A percentile compares a stretch with the other conserved stretches of the same genome.
Conservation (phyloP, 2,113 vertebrate species). For the Tauraco erythrolophus region DNA sequence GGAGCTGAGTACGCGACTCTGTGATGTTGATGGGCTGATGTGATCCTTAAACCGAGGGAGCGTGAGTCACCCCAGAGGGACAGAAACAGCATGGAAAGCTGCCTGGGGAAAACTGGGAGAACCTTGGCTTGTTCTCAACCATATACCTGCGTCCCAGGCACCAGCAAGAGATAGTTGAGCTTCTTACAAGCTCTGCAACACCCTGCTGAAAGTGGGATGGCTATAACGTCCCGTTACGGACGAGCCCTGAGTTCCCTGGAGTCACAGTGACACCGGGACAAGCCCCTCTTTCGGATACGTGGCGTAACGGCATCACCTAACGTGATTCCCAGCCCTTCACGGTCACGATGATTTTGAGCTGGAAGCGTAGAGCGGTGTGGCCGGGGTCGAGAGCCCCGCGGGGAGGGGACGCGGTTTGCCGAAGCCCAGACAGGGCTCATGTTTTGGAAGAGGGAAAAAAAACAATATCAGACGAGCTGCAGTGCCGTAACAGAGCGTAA, state of each 20-base stretch:
- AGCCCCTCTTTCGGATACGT: not conserved
- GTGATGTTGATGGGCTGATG: not conserved
- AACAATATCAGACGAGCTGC: not conserved
- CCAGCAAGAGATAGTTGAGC: accelerated
- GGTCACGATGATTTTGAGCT: accelerated
- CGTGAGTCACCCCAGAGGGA: not conserved
- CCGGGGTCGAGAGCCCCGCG: accelerated
- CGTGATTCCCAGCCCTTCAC: not conserved
- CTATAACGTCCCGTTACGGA: accelerated
- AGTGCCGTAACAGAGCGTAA: slow-evolving; percentile 49
- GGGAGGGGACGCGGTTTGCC: not conserved
- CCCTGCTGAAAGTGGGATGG: not conserved
- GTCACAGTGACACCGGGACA: accelerated
- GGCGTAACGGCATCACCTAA: not conserved
- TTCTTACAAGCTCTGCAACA: not conserved
- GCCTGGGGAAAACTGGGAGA: not conserved
- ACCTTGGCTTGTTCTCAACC: not conserved
- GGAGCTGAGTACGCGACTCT: not conserved
- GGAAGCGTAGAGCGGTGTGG: not conserved
- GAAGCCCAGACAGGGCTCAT: not conserved
- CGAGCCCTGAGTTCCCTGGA: not conserved
- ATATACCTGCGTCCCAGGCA: accelerated
- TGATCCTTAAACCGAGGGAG: not conserved
- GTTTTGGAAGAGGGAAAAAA: not conserved
- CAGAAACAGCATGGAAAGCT: not conserved